Conservation (phyloP, 2,888 invertebrate species). For the Hydrotaea cyrtoneurina region DNA sequence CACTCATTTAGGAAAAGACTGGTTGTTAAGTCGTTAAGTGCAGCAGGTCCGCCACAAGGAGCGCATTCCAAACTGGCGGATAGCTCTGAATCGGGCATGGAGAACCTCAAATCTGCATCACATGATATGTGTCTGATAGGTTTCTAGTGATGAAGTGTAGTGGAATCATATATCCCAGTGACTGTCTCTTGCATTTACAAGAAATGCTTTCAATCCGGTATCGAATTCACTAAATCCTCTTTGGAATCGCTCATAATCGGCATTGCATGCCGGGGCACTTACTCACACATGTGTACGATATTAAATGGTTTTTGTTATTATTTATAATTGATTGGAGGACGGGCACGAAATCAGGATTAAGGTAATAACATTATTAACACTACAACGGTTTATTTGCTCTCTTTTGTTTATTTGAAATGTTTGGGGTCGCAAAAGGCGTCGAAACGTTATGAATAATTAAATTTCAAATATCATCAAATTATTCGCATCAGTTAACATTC, state of each 20-base stretch:
- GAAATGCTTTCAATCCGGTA: neutral
- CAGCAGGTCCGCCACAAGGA: no score
- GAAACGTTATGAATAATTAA: conserved; percentile 25
- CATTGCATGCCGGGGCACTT: neutral
- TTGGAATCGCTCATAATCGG: neutral
- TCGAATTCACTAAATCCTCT: neutral
- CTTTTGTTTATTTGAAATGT: conserved; percentile 12
- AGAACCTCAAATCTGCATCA: no score
- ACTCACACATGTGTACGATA: neutral
- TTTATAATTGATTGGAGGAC: conserved; percentile 12
- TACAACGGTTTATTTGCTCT: conserved; percentile 14
- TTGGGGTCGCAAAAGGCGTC: conserved; percentile 11
- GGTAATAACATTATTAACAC: conserved; percentile 28
- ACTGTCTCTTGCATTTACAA: no score
- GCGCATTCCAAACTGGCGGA: no score
- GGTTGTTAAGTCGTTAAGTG: no score
- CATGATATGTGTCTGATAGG: no score
- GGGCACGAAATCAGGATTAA: conserved; percentile 17
- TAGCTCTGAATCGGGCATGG: no score
- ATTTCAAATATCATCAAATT: conserved; percentile 25
- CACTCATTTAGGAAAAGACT: no score
- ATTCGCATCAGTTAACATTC: conserved; percentile 17
- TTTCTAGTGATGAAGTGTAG: no score
- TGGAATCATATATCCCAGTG: no score
- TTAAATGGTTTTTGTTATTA: neutral